Evolutionary conservation across 2,888 invertebrate genomes (phyloP), one percentile per base, ranked within the genome.

Genomic region (Saturnia pavonia): DNA sequence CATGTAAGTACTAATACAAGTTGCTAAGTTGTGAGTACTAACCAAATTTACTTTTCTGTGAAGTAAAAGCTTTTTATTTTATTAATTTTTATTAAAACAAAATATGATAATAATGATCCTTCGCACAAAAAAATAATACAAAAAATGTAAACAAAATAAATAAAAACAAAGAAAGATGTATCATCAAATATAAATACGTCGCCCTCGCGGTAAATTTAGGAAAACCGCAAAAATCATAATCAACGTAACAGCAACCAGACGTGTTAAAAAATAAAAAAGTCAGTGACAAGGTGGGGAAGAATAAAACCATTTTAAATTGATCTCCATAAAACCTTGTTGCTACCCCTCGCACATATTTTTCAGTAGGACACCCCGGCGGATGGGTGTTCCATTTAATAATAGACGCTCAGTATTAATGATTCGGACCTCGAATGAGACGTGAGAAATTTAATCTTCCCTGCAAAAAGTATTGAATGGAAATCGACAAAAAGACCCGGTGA

Each of bases 381-480:
- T 54, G 67, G 70, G 43, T 42, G 54, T 1, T 51, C 75, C 72
- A 72, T 65, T 69, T 8, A 22, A 67, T 2, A 42, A 68, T 48
- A 45, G 71, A 63, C 51, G 86, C 90, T 74, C 67, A 84, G 86
- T 90, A 92, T 93, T 92, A 92, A 93, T 93, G 92, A 90, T 89
- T 86, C 81, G 84, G 85, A 87, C 85, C 82, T 87, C 84, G 85
- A 88, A 82, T 85, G 88, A 87, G 89, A 87, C 88, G 88, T 79
- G 85, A 84, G 90, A 92, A 92, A 93, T 92, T 93, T 92, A 93
- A 93, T 93, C 93, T 93, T 85, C 84, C 85, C 79, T 84, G 85
- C 92, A 93, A 92, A 93, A 93, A 93, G 92, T 91, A 89, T 90
- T 90, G 90, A 91, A 92, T 90, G 86, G 91, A 86, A 79, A 78